Base-by-base conservation (phyloP, 23 tunicate genomes). In the Trididemnum miniatum region DNA sequence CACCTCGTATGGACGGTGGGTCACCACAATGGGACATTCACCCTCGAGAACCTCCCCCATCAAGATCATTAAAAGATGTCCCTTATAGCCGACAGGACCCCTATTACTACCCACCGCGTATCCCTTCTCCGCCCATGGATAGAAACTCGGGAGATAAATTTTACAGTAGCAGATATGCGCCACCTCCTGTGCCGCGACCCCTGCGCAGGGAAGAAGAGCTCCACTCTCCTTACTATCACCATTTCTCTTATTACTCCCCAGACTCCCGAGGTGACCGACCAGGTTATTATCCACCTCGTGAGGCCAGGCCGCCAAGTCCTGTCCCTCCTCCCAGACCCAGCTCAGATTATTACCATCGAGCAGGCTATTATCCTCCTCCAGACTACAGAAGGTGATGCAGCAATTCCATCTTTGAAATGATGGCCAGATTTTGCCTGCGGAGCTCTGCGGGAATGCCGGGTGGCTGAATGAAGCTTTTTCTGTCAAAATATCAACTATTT, bases 281-380 rank as follows among this genome's bases (percentile, higher is more conserved):
- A 32, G 73, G 72, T 2, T 85, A 85, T 31, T 85, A 76, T 33
- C 67, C 82, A 1, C 66, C 79, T 2, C 51, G 84, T 18, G 72
- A 59, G 1, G 28, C 59, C 25, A 25, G 90, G 1, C 77, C 90
- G 3, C 66, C 74, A 15, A 86, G 90, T 37, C 90, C 90, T n/a
- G 84, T 76, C 26, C 90, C 90, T 0, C 84, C 72, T 0, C 69
- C 60, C 20, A 65, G 90, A 34, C 90, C 82, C 72, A 54, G 67
- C 30, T n/a, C 79, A 1, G 82, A 77, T 7, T 77, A 77, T 37
- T 77, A 77, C 54, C 79, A 39, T 25, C 23, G 82, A 77, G 67
- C 82, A 23, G 67, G 77, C 2, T 85, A 76, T 34, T 85, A 85
- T 59, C 39, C 72, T 69, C 30, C 57, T 26, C 59, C 36, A 3